phyloP scores from a whole-genome alignment of 2,113 vertebrate genomes.

The Sarotherodon lohbergeri region DNA sequence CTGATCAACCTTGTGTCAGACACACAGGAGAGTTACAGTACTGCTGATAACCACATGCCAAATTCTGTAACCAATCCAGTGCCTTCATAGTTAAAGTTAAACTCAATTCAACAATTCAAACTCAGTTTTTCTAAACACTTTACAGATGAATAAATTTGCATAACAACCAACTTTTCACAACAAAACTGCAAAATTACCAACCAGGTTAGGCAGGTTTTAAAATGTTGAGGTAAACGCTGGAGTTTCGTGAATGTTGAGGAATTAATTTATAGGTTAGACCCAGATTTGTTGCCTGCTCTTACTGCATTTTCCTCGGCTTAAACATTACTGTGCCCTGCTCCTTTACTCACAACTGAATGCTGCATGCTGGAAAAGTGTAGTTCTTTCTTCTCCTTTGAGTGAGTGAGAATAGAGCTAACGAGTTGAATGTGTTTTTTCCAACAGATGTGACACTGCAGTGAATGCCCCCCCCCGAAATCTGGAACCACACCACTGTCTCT shows the following conservation, averaged over 20 bases:
- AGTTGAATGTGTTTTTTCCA: too few species aligned
- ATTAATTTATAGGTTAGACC: neutral
- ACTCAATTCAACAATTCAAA: neutral
- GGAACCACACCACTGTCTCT: too few species aligned
- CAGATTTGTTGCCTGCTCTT: neutral
- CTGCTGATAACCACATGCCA: neutral
- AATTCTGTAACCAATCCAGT: neutral
- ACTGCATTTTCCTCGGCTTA: neutral
- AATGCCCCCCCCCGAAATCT: too few species aligned
- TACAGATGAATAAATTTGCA: neutral
- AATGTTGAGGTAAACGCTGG: neutral
- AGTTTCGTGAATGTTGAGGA: neutral
- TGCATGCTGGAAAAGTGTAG: neutral
- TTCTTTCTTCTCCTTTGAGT: too few species aligned
- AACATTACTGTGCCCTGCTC: too few species aligned
- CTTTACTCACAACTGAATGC: neutral
- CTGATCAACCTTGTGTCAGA: slow-evolving; percentile 79
- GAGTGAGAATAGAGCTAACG: too few species aligned
- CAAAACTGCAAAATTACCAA: neutral
- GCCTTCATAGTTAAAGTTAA: neutral
- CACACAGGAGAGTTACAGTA: neutral
- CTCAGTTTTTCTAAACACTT: neutral
- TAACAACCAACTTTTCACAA: neutral
- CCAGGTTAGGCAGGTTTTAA: neutral
- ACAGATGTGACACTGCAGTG: too few species aligned